Conservation (phyloP, 2,797 vertebrate genomes). For the Rhyacichthys aspro region DNA sequence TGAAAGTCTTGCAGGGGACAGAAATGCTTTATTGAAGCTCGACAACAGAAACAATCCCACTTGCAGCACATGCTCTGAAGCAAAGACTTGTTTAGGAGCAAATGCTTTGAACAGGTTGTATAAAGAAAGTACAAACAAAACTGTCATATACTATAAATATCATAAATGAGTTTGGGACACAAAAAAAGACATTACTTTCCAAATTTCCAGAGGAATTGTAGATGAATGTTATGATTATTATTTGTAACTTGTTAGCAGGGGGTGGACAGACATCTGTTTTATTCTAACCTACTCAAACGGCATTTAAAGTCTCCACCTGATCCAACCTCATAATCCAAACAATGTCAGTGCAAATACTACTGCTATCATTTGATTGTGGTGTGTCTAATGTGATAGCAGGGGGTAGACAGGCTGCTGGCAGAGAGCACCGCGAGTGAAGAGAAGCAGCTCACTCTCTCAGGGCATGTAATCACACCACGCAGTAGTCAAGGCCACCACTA, state of each 20-base stretch:
- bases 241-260: slow-evolving; percentile 38
- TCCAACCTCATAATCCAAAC: slow-evolving; percentile 42
- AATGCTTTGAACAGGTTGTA: slow-evolving; percentile 66
- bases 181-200: slow-evolving; percentile 21
- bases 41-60: slow-evolving; percentile 51
- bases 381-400: slow-evolving; percentile 48
- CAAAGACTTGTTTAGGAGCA: slow-evolving; percentile 50
- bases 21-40: slow-evolving; percentile 45
- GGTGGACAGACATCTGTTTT: slow-evolving; percentile 34
- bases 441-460: slow-evolving; percentile 27
- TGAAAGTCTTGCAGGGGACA: slow-evolving; percentile 52
- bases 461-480: slow-evolving; percentile 5
- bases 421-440: slow-evolving; percentile 23
- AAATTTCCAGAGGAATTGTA: slow-evolving; percentile 40
- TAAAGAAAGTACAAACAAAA: slow-evolving; percentile 62
- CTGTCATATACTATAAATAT: slow-evolving; percentile 56
- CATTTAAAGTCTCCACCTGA: slow-evolving; percentile 36
- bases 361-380: slow-evolving; percentile 35
- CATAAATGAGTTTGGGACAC: slow-evolving; percentile 38
- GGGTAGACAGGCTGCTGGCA: slow-evolving; percentile 54
- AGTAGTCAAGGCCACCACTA: slow-evolving; percentile 57
- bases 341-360: slow-evolving; percentile 22
- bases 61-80: slow-evolving; percentile 49
- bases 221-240: slow-evolving; percentile 33
- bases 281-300: slow-evolving; percentile 18